Evolutionary conservation across 2,113 vertebrate species (phyloP).

Genomic region (Leucosticte australis): DNA sequence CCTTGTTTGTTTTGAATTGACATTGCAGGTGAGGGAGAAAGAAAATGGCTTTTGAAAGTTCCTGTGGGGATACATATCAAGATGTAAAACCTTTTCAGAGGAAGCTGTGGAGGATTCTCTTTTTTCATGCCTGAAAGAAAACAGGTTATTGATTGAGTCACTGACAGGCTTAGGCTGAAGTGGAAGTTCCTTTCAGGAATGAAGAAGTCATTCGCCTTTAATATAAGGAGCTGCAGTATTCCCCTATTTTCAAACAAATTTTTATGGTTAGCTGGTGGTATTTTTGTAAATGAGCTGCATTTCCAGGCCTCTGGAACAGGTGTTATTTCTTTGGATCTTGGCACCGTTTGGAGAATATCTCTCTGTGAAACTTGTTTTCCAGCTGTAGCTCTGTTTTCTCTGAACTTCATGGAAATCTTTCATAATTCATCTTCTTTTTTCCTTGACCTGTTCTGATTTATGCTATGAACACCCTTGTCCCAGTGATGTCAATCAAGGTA

Average conservation of each 20-base stretch:
- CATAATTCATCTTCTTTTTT: not conserved
- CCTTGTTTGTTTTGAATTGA: not conserved
- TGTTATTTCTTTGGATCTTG: not conserved
- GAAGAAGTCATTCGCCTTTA: not conserved
- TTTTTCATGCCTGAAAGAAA: not conserved
- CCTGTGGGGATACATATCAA: not conserved
- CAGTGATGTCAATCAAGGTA: not conserved
- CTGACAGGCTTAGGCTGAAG: not conserved
- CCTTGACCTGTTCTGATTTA: not conserved
- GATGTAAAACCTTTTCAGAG: not conserved
- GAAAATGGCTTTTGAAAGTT: not conserved
- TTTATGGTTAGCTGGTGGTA: not conserved
- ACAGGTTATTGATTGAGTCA: not conserved
- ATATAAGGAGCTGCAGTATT: not conserved
- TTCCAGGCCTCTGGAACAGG: not conserved
- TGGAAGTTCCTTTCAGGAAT: not conserved
- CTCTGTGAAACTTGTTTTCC: not conserved
- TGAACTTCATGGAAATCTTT: not conserved
- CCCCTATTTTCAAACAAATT: not conserved
- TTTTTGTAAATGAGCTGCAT: not conserved
- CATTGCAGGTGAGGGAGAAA: not conserved
- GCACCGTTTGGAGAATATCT: not conserved
- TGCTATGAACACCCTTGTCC: fast-evolving
- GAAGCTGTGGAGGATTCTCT: not conserved
- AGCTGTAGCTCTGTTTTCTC: not conserved